Percentiles rank a stretch among this genome's conserved stretches.
These are phyloP conservation scores for Acropora yongei DNA, from an alignment of 64 coral and sea anemone genomes.

Conservation along the genomic window DNA sequence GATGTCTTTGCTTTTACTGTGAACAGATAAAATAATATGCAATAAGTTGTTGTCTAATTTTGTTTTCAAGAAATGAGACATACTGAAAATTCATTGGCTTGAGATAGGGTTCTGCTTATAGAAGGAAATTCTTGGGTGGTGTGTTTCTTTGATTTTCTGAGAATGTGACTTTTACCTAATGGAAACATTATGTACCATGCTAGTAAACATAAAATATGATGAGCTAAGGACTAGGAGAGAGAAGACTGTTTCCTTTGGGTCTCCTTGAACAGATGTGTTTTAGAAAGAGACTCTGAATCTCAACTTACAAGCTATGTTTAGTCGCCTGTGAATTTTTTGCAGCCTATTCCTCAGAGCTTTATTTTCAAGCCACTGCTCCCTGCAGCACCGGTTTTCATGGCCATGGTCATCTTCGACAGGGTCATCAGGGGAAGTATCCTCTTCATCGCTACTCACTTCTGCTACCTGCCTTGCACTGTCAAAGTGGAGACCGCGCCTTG, in stretches of 20 bases:
- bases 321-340: background rate
- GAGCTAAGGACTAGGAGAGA: background rate
- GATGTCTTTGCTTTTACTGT: background rate
- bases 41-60: background rate
- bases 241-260: background rate
- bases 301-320: background rate
- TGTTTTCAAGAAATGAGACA: background rate
- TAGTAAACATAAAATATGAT: background rate
- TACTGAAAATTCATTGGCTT: background rate
- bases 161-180: background rate
- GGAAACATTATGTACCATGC: background rate
- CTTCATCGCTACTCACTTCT: background rate
- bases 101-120: too few relatives aligned
- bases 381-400: constrained; percentile 1
- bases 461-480: background rate
- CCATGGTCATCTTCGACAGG: background rate
- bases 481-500: background rate
- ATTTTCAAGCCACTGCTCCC: constrained; percentile 5
- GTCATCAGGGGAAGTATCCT: background rate
- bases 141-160: background rate
- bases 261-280: background rate
- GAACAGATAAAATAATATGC: background rate
- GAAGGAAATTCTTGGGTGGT: too few relatives aligned
- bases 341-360: background rate
- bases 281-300: background rate